Percentiles rank a stretch among this genome's conserved stretches.
Conservation (phyloP, 2,797 vertebrate genomes). For the Thripadectes ignobilis region DNA sequence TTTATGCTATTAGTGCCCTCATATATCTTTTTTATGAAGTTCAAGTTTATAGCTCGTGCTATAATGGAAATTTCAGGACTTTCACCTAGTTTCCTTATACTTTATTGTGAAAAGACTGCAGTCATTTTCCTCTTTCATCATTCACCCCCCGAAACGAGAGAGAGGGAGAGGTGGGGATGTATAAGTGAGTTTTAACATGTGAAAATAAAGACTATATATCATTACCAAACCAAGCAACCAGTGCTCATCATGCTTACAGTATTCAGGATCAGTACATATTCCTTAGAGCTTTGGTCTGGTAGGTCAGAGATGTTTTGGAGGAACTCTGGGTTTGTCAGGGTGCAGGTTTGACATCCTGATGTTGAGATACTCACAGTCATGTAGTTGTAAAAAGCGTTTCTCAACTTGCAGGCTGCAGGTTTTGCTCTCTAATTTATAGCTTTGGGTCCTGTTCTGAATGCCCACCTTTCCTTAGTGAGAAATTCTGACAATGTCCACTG, state of each 20-base stretch:
- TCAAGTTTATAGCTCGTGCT: background rate
- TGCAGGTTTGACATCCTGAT: background rate
- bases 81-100: background rate
- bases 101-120: background rate
- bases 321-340: background rate
- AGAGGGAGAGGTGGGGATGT: background rate
- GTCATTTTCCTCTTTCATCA: background rate
- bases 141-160: background rate
- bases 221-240: fast-evolving
- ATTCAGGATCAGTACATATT: fast-evolving
- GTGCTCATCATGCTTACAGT: background rate
- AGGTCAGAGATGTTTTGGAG: background rate
- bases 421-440: background rate
- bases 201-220: background rate
- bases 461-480: background rate
- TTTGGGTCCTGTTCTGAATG: background rate
- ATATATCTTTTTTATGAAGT: background rate
- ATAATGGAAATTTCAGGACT: background rate
- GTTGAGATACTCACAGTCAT: background rate
- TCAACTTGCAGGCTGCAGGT: background rate
- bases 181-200: background rate
- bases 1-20: background rate
- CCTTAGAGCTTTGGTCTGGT: background rate
- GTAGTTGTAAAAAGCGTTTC: fast-evolving
- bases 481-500: fast-evolving